Evolutionary conservation across 2,113 vertebrate genomes (phyloP).

Genomic region (Trogon melanurus): DNA sequence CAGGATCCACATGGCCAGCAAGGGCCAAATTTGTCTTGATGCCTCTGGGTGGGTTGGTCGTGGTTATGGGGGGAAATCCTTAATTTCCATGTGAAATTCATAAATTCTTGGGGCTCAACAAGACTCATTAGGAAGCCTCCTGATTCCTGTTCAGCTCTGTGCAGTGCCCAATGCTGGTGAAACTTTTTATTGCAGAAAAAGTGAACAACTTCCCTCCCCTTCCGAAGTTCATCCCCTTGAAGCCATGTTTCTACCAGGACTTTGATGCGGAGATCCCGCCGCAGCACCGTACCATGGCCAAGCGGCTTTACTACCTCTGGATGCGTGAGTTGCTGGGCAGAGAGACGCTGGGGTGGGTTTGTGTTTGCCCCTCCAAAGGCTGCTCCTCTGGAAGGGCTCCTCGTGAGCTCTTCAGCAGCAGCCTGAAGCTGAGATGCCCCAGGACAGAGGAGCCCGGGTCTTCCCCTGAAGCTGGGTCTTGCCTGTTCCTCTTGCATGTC

Average conservation of each 20-base stretch:
- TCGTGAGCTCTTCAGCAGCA: accelerated
- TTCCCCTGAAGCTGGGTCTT: not conserved
- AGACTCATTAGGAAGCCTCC: not conserved
- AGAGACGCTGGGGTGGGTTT: not conserved
- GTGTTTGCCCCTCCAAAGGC: not conserved
- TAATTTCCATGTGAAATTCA: not conserved
- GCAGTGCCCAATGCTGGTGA: not conserved
- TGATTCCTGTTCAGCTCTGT: not conserved
- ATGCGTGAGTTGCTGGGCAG: conserved; percentile 85
- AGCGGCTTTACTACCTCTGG: conserved; percentile 98
- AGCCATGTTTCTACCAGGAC: conserved; percentile 98
- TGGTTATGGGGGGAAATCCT: not conserved
- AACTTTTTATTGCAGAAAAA: conserved; percentile 79
- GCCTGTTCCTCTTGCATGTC: conserved; percentile 43
- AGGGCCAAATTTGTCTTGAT: not conserved
- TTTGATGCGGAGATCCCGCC: conserved; percentile 95
- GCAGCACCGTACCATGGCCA: conserved; percentile 92
- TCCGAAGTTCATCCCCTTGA: conserved; percentile 92
- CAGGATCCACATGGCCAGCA: not conserved
- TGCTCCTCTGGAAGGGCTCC: not conserved
- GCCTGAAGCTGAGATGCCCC: not conserved
- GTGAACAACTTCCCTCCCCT: conserved; percentile 94
- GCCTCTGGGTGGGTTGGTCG: not conserved
- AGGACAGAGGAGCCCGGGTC: not conserved
- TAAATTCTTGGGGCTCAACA: not conserved